phyloP scores from a whole-genome alignment of 2,888 invertebrate species.

The Lepidonotus clava region DNA sequence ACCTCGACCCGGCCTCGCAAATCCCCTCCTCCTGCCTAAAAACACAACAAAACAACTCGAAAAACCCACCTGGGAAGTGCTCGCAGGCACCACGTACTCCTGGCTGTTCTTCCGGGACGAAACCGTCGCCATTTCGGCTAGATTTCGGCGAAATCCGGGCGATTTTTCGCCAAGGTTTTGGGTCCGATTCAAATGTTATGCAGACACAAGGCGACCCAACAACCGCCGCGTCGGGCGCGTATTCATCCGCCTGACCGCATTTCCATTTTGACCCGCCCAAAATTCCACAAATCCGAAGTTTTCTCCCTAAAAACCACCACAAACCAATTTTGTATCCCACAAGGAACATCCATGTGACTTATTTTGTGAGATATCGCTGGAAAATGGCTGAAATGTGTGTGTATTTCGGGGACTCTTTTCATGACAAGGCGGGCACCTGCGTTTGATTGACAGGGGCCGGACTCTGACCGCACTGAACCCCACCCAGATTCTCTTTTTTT shows the following conservation, averaged over 20 bases:
- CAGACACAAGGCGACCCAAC: background rate
- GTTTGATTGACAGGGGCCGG: conserved; percentile 45
- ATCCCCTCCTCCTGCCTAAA: background rate
- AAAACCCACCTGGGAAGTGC: conserved; percentile 54
- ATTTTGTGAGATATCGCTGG: too few relatives aligned
- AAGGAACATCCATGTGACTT: background rate
- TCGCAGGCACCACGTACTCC: conserved; percentile 56
- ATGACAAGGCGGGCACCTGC: background rate
- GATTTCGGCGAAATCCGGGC: background rate
- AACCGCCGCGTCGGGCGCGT: background rate
- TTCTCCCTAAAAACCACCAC: background rate
- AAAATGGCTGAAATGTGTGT: too few relatives aligned
- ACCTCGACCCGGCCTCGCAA: background rate
- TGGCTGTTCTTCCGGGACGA: conserved; percentile 43
- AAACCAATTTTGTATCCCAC: background rate
- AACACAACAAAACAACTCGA: conserved; percentile 23
- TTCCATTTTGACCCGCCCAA: conserved; percentile 27
- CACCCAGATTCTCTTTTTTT: conserved; percentile 1
- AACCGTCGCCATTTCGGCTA: conserved; percentile 52
- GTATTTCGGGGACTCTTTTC: background rate
- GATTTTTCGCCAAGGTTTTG: background rate
- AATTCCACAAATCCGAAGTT: background rate
- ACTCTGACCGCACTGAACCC: conserved; percentile 33
- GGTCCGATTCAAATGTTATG: conserved; percentile 33
- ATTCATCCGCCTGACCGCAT: conserved; percentile 4